A percentile compares a stretch with the other conserved stretches of the same genome.
Conservation (phyloP, 2,797 vertebrate species). For the Brotogeris chrysoptera region DNA sequence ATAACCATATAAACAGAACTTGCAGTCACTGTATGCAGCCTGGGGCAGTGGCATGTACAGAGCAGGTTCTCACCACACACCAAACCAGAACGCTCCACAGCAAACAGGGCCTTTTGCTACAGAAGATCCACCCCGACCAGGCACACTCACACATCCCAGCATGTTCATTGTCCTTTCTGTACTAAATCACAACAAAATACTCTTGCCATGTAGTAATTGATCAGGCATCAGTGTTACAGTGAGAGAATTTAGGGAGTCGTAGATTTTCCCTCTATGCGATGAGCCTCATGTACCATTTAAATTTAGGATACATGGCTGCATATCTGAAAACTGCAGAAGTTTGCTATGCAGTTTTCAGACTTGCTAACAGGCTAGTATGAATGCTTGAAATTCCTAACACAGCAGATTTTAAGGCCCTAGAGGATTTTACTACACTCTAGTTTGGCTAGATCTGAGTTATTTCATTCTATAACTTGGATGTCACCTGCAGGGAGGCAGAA, state of each 20-base stretch:
- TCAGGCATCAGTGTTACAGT: fast-evolving
- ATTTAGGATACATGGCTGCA: fast-evolving
- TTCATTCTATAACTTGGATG: background rate
- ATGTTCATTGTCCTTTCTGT: background rate
- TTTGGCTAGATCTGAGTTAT: background rate
- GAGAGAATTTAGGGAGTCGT: fast-evolving
- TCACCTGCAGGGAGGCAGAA: background rate
- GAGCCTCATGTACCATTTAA: fast-evolving
- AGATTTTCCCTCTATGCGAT: background rate
- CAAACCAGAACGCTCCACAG: background rate
- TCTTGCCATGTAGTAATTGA: background rate
- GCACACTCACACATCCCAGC: background rate
- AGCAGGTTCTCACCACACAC: background rate
- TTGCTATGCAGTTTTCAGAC: background rate
- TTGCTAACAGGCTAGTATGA: background rate
- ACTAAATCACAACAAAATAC: background rate
- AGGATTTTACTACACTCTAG: background rate
- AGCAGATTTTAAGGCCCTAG: background rate
- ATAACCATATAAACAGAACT: fast-evolving
- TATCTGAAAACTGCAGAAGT: background rate
- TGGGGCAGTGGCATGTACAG: background rate
- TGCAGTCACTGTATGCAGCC: background rate
- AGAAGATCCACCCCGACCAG: background rate
- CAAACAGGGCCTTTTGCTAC: background rate
- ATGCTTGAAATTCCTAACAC: background rate